Evolutionary conservation across 2,797 vertebrate genomes (phyloP).

Genomic region (Protonibea diacanthus): DNA sequence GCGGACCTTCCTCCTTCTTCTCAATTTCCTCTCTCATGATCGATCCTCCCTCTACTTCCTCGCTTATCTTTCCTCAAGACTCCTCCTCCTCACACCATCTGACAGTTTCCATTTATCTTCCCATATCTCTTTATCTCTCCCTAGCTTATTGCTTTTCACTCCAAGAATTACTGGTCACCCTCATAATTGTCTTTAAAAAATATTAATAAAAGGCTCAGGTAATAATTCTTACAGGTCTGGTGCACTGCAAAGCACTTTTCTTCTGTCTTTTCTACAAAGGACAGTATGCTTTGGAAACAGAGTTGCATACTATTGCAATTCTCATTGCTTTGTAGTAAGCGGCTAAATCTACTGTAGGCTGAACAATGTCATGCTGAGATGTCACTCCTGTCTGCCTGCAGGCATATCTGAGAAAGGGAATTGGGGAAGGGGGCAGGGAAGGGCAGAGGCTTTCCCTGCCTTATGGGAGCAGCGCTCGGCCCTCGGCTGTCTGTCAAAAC

Average conservation of each 20-base stretch:
- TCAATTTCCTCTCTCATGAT: slow-evolving; percentile 77
- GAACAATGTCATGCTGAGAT: slow-evolving; percentile 63
- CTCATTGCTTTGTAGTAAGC: slow-evolving; percentile 42
- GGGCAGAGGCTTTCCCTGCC: slow-evolving; percentile 43
- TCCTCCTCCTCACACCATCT: slow-evolving; percentile 81
- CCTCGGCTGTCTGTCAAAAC: slow-evolving; percentile 69
- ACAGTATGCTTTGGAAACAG: slow-evolving; percentile 21
- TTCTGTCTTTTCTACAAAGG: background rate
- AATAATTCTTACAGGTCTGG: slow-evolving; percentile 6
- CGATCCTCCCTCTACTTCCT: slow-evolving; percentile 69
- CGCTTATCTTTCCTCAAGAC: slow-evolving; percentile 67
- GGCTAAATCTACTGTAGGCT: slow-evolving; percentile 52
- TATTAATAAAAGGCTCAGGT: slow-evolving; percentile 23
- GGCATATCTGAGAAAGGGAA: slow-evolving; percentile 39
- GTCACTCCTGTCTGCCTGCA: slow-evolving; percentile 60
- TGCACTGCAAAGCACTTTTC: slow-evolving; percentile 5
- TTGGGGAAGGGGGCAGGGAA: slow-evolving; percentile 25
- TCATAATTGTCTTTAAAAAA: slow-evolving; percentile 51
- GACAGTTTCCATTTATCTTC: slow-evolving; percentile 79
- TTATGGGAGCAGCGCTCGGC: slow-evolving; percentile 44
- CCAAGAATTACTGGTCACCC: slow-evolving; percentile 50
- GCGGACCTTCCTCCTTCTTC: slow-evolving; percentile 66
- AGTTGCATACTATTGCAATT: slow-evolving; percentile 23
- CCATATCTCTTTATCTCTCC: slow-evolving; percentile 70
- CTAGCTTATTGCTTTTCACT: slow-evolving; percentile 59